These are phyloP conservation scores for Zygaena filipendulae DNA, from an alignment of 2,888 invertebrate species.

Conservation along the genomic window DNA sequence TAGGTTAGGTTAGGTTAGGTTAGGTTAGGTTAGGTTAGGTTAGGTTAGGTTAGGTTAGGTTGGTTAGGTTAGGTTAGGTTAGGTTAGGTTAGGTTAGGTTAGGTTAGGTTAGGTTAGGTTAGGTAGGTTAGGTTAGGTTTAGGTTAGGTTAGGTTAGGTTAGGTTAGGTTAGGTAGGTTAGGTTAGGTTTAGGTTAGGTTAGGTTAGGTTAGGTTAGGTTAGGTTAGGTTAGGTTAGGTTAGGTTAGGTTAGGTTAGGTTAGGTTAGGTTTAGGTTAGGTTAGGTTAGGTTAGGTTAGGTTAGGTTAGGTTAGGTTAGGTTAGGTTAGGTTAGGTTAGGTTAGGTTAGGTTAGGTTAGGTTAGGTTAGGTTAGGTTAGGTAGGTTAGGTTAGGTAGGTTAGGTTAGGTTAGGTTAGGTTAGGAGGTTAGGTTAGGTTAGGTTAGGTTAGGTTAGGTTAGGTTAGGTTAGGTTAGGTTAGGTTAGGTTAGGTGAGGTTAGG, in stretches of 20 bases:
- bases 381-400: slow-evolving; percentile 1
- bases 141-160: too few species aligned
- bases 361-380: slow-evolving; percentile 1
- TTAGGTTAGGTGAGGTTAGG: slow-evolving; percentile 9
- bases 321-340: slow-evolving; percentile 1
- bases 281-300: slow-evolving; percentile 1
- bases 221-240: slow-evolving; percentile 10
- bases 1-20: too few species aligned
- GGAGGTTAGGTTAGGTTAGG: slow-evolving; percentile 14
- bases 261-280: slow-evolving; percentile 2
- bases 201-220: too few species aligned
- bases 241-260: slow-evolving; percentile 9
- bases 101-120: too few species aligned
- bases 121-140: too few species aligned
- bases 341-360: slow-evolving; percentile 1
- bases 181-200: too few species aligned
- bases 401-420: slow-evolving; percentile 2
- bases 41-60: too few species aligned
- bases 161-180: too few species aligned
- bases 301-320: slow-evolving; percentile 1
- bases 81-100: too few species aligned
- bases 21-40: too few species aligned
- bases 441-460: slow-evolving; percentile 15
- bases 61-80: too few species aligned
- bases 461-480: slow-evolving; percentile 11